Percentiles rank a stretch among this genome's conserved stretches.
These are phyloP conservation scores for Podarcis lilfordi DNA, from an alignment of 2,797 vertebrate species.

Conservation along the genomic window DNA sequence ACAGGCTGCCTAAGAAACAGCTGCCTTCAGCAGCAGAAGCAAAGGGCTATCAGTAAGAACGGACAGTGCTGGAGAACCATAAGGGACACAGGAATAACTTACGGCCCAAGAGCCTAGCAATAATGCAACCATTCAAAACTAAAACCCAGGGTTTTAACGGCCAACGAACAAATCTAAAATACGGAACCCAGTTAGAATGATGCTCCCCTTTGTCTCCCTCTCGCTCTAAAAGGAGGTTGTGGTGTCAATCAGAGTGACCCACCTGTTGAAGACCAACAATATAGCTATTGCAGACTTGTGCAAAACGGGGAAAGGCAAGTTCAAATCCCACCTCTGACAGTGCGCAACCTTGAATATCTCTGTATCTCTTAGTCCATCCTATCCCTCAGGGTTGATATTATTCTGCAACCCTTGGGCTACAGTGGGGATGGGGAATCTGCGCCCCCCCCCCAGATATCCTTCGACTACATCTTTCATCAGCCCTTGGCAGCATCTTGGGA, in stretches of 20 bases:
- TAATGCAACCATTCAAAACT: neutral
- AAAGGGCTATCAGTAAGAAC: neutral
- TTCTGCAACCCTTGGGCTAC: neutral
- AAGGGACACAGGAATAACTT: neutral
- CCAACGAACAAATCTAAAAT: neutral
- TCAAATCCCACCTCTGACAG: neutral
- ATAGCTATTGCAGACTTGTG: no score
- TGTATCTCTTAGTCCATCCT: neutral
- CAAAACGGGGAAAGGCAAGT: neutral
- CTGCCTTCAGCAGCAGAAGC: no score
- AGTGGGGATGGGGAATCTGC: no score
- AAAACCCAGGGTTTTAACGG: neutral
- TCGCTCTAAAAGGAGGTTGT: neutral
- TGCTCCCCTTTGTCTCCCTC: neutral
- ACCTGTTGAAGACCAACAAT: neutral
- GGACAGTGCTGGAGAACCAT: neutral
- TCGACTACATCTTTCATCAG: no score
- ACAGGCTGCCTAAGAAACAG: no score
- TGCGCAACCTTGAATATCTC: neutral
- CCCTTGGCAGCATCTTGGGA: no score
- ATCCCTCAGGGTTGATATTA: no score
- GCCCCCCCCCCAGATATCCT: no score
- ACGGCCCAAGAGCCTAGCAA: neutral
- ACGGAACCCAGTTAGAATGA: neutral
- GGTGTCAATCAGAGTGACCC: neutral